A percentile compares a stretch with the other conserved stretches of the same genome.
Evolutionary conservation across 2,797 vertebrate genomes (phyloP).

Genomic region (Tinamus major): DNA sequence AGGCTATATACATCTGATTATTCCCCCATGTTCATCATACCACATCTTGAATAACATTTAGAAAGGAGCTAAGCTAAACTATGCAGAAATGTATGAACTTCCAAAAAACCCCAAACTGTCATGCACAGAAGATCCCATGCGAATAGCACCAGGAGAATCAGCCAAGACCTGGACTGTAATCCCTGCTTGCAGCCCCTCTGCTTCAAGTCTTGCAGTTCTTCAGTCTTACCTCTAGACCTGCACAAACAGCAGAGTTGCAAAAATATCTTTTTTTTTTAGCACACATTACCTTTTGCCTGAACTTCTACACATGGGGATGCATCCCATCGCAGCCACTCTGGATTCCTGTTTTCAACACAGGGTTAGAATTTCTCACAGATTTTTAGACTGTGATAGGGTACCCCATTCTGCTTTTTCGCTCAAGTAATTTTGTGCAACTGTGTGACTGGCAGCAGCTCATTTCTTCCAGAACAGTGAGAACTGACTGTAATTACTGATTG

Average conservation of each 20-base stretch:
- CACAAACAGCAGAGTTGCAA: not conserved
- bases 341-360: not conserved
- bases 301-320: not conserved
- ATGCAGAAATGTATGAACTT: not conserved
- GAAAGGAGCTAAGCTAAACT: not conserved
- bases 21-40: not conserved
- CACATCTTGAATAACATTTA: not conserved
- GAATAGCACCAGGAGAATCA: not conserved
- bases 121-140: not conserved
- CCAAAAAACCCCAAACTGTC: rapidly evolving
- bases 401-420: not conserved
- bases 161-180: not conserved
- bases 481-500: not conserved
- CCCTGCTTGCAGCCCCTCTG: not conserved
- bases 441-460: not conserved
- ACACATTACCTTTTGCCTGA: not conserved
- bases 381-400: not conserved
- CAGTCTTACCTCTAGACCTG: not conserved
- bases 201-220: not conserved
- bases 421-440: not conserved
- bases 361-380: not conserved
- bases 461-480: not conserved
- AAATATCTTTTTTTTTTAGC: not conserved
- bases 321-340: not conserved
- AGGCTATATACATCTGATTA: not conserved